Evolutionary conservation across 1,140 invertebrate genomes (phyloP).

Genomic region (Drosophila ohnishii): DNA sequence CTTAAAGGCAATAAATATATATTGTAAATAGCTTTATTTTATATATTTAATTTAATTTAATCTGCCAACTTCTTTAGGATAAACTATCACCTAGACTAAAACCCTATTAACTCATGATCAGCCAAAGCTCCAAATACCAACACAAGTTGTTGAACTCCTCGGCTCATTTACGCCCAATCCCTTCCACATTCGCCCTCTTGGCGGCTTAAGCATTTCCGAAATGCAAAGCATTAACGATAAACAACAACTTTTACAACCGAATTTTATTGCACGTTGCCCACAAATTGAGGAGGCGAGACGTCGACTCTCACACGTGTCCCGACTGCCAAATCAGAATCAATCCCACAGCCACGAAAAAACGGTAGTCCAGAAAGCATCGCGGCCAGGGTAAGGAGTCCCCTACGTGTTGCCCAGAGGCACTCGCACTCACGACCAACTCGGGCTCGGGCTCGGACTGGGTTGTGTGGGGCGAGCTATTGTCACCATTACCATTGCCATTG

Average conservation of each 20-base stretch:
- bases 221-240: conserved; percentile 76
- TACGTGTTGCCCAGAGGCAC: conserved; percentile 67
- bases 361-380: conserved; percentile 71
- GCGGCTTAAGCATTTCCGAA: conserved; percentile 47
- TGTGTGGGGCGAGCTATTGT: conserved; percentile 61
- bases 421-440: conserved; percentile 50
- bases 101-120: background rate
- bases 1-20: background rate
- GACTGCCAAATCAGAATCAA: conserved; percentile 71
- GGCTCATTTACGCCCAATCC: conserved; percentile 26
- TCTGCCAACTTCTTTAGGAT: too few relatives aligned
- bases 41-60: background rate
- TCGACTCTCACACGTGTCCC: conserved; percentile 57
- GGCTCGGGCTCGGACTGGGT: conserved; percentile 8
- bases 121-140: conserved; percentile 5
- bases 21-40: background rate
- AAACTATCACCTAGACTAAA: background rate
- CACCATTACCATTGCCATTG: conserved; percentile 44
- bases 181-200: conserved; percentile 6
- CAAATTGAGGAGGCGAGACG: conserved; percentile 58
- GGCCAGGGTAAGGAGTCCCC: conserved; percentile 31
- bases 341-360: conserved; percentile 44
- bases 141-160: conserved; percentile 57
- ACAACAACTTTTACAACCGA: conserved; percentile 72
- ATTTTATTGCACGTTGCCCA: conserved; percentile 75